A percentile compares a stretch with the other conserved stretches of the same genome.
Conservation (phyloP, 53 echinoderm and acorn worm genomes). For the Pentamera pediparva region DNA sequence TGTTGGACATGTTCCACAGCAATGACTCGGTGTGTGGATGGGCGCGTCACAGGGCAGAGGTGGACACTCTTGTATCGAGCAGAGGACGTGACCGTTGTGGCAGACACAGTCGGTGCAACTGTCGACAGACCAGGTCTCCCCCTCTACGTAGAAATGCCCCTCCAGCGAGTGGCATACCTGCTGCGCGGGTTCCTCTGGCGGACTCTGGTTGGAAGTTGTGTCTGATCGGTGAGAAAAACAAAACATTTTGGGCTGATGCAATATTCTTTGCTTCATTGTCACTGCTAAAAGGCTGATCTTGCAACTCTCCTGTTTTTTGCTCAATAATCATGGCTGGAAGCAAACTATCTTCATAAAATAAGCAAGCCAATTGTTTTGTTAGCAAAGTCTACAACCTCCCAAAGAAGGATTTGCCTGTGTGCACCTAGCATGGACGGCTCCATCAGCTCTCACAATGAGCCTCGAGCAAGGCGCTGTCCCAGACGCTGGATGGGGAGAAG, state of each 20-base stretch:
- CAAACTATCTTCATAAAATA: too few relatives aligned
- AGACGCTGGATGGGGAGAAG: too few relatives aligned
- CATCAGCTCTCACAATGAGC: too few relatives aligned
- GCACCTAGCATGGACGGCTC: too few relatives aligned
- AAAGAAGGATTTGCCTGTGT: too few relatives aligned
- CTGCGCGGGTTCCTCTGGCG: conserved; percentile 15
- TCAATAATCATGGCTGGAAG: too few relatives aligned
- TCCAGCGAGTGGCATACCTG: conserved; percentile 81
- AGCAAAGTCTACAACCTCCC: too few relatives aligned
- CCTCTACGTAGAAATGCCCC: conserved; percentile 88
- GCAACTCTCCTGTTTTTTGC: too few relatives aligned
- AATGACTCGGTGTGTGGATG: conserved; percentile 37
- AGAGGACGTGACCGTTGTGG: conserved; percentile 79
- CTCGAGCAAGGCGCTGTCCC: too few relatives aligned
- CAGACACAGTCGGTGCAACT: conserved; percentile 83
- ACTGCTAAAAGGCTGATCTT: too few relatives aligned
- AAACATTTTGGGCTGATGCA: not conserved
- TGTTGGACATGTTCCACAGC: conserved; percentile 58
- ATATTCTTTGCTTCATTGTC: too few relatives aligned
- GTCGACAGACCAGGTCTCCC: conserved; percentile 87
- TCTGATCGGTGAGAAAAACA: not conserved
- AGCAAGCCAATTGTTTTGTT: too few relatives aligned
- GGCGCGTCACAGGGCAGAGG: conserved; percentile 81
- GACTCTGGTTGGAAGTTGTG: not conserved
- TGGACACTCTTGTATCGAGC: conserved; percentile 71